Evolutionary conservation across 2,888 invertebrate genomes (phyloP).

Genomic region (Tridacna gigas): DNA sequence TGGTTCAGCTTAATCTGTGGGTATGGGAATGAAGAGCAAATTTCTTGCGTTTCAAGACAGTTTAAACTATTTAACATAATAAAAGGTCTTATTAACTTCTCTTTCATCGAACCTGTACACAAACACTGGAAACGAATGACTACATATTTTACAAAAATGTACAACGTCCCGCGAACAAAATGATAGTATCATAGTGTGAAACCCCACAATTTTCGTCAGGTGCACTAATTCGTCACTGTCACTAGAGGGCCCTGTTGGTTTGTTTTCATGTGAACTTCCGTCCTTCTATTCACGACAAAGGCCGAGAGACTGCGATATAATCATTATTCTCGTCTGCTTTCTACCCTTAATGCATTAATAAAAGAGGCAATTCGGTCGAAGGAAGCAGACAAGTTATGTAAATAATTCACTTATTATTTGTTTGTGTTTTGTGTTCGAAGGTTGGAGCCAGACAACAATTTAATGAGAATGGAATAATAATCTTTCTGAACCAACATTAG

Average conservation of each 20-base stretch:
- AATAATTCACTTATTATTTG: too few relatives aligned
- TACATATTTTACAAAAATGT: not conserved
- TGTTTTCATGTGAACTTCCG: not conserved
- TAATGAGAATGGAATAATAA: too few relatives aligned
- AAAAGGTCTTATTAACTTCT: too few relatives aligned
- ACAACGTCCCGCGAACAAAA: too few relatives aligned
- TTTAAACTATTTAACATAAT: too few relatives aligned
- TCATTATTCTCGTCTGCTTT: slow-evolving; percentile 4
- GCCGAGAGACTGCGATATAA: not conserved
- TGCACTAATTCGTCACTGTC: slow-evolving; percentile 3
- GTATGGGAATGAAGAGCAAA: too few relatives aligned
- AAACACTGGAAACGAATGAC: not conserved
- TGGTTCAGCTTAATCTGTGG: too few relatives aligned
- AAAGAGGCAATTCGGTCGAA: not conserved
- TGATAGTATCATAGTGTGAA: not conserved
- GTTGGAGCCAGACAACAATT: too few relatives aligned
- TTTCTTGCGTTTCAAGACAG: too few relatives aligned
- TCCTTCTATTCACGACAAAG: not conserved
- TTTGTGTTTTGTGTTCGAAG: too few relatives aligned
- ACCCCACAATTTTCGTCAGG: not conserved
- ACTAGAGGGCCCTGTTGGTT: not conserved
- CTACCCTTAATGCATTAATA: not conserved
- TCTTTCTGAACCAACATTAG: not conserved
- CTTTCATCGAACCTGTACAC: too few relatives aligned
- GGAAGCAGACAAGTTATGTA: too few relatives aligned